phyloP scores from a whole-genome alignment of 2,113 vertebrate species.

The Aldabrachelys gigantea region DNA sequence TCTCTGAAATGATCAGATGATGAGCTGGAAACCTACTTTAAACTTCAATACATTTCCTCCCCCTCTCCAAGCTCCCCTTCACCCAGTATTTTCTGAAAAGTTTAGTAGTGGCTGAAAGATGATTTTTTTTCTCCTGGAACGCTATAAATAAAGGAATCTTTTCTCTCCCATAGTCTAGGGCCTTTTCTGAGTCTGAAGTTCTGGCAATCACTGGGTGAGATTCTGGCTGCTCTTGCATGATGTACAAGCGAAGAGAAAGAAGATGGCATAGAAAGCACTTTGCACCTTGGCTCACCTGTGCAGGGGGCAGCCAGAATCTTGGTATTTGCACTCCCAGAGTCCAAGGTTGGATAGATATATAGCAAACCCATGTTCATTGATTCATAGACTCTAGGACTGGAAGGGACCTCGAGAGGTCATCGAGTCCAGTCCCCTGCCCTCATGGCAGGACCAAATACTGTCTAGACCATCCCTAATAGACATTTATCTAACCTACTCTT shows the following conservation, averaged over 20 bases:
- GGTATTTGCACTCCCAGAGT: not conserved
- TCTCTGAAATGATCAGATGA: not conserved
- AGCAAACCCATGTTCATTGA: not conserved
- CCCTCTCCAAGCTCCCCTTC: not conserved
- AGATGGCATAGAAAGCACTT: not conserved
- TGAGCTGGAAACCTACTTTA: not conserved
- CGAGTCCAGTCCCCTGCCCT: no score
- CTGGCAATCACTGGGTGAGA: not conserved
- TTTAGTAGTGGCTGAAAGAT: not conserved
- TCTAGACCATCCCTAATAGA: no score
- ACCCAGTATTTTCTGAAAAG: rapidly evolving
- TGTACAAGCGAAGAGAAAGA: not conserved
- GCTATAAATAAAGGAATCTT: rapidly evolving
- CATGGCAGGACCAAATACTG: no score
- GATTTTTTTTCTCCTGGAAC: not conserved
- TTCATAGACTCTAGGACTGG: no score
- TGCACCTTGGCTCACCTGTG: not conserved
- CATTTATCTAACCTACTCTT: no score
- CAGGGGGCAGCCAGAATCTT: not conserved
- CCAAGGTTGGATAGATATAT: not conserved
- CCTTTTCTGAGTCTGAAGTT: not conserved
- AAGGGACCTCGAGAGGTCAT: no score
- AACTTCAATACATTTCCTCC: not conserved
- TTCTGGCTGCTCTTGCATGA: not conserved
- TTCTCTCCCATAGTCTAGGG: not conserved